A percentile compares a stretch with the other conserved stretches of the same genome.
Conservation (phyloP, 2,113 vertebrate genomes). For the Cephalophus harveyi region DNA sequence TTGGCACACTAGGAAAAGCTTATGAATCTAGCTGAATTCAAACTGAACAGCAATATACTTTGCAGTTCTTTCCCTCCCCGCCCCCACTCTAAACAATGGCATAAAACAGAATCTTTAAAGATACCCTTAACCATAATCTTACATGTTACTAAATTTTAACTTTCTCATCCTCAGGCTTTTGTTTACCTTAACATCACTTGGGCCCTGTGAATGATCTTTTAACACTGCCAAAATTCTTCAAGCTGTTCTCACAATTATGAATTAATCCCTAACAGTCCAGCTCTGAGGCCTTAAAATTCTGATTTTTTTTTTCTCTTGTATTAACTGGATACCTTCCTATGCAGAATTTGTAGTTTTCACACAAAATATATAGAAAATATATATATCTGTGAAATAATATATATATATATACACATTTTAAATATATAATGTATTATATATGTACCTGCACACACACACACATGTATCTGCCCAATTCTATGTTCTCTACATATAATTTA, state of each 20-base stretch:
- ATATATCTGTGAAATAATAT: neutral
- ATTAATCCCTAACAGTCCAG: neutral
- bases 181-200: neutral
- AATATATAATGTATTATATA: neutral
- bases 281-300: neutral
- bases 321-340: neutral
- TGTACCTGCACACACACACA: neutral
- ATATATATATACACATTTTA: neutral
- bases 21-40: neutral
- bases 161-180: neutral
- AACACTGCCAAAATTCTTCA: constrained; percentile 39
- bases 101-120: constrained; percentile 21
- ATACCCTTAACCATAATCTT: neutral
- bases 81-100: neutral
- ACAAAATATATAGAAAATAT: neutral
- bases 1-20: neutral
- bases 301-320: neutral
- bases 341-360: neutral
- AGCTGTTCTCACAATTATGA: neutral
- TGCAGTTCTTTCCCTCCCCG: neutral
- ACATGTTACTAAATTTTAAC: neutral
- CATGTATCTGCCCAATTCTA: neutral
- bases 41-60: neutral
- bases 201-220: neutral
- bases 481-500: neutral